phyloP scores from a whole-genome alignment of 2,888 invertebrate genomes.

The Plagodis dolabraria region DNA sequence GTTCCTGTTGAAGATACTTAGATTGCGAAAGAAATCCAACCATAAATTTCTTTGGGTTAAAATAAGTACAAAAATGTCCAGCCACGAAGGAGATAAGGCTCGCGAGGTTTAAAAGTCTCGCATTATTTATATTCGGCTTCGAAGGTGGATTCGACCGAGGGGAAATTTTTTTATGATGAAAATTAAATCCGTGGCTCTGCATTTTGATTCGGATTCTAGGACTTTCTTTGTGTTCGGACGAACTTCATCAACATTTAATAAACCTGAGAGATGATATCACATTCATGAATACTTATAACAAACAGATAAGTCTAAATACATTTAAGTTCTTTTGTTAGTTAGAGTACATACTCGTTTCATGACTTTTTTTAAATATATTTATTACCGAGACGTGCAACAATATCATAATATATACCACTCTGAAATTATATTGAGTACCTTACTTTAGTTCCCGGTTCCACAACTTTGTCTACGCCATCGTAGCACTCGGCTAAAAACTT shows the following conservation, averaged over 20 bases:
- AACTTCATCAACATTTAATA: not conserved
- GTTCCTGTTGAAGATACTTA: conserved; percentile 23
- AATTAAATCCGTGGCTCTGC: conserved; percentile 26
- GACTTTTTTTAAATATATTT: too few relatives aligned
- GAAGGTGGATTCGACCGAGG: conserved; percentile 33
- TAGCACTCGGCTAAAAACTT: too few relatives aligned
- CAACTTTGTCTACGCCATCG: too few relatives aligned
- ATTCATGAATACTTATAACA: too few relatives aligned
- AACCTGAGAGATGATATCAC: too few relatives aligned
- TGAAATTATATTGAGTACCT: too few relatives aligned
- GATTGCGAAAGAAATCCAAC: conserved; percentile 41
- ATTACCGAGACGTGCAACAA: too few relatives aligned
- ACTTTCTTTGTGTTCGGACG: conserved; percentile 10
- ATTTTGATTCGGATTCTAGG: conserved; percentile 15
- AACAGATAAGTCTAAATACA: too few relatives aligned
- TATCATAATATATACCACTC: too few relatives aligned
- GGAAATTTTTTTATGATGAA: conserved; percentile 28
- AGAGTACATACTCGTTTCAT: too few relatives aligned
- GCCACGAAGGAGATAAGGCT: conserved; percentile 41
- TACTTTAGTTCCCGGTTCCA: too few relatives aligned
- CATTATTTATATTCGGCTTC: conserved; percentile 34
- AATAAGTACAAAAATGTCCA: conserved; percentile 45
- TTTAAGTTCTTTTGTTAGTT: too few relatives aligned
- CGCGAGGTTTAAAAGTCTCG: conserved; percentile 41
- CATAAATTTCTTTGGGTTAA: conserved; percentile 49